A percentile compares a stretch with the other conserved stretches of the same genome.
Evolutionary conservation across 2,888 invertebrate species (phyloP).

Genomic region (Nomada lathburiana): DNA sequence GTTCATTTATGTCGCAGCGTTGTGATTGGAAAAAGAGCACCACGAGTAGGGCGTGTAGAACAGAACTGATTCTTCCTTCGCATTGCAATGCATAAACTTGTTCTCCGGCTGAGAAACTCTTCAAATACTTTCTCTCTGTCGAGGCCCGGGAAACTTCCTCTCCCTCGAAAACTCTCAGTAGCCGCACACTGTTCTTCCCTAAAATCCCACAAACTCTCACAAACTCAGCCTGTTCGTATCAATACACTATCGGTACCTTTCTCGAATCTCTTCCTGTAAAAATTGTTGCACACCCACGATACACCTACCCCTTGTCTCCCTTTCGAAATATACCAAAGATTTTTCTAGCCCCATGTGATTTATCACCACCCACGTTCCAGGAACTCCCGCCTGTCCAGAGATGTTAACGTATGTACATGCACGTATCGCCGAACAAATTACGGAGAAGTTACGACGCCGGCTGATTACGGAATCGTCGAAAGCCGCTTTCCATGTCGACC

Average conservation of each 20-base stretch:
- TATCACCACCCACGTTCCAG: too few species aligned
- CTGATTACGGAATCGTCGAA: conserved; percentile 17
- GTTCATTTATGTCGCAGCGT: too few species aligned
- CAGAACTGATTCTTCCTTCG: conserved; percentile 19
- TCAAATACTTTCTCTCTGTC: conserved; percentile 15
- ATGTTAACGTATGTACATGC: neutral
- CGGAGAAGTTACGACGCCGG: neutral
- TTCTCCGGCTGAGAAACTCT: neutral
- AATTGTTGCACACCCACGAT: too few species aligned
- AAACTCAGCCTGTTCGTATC: too few species aligned
- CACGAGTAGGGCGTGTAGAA: neutral
- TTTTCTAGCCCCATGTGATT: too few species aligned
- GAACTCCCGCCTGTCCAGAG: too few species aligned
- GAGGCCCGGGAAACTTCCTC: neutral
- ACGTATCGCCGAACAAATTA: conserved; percentile 14
- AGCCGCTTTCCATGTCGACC: conserved; percentile 24
- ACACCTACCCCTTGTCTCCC: too few species aligned
- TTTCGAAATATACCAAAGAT: too few species aligned
- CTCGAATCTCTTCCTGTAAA: too few species aligned
- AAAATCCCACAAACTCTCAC: neutral
- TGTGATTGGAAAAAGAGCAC: too few species aligned
- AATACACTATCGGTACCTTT: too few species aligned
- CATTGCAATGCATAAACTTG: neutral
- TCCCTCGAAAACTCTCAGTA: conserved; percentile 14
- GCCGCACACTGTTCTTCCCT: conserved; percentile 28